Conservation (phyloP, 2,797 vertebrate genomes). For the Trachops cirrhosus region DNA sequence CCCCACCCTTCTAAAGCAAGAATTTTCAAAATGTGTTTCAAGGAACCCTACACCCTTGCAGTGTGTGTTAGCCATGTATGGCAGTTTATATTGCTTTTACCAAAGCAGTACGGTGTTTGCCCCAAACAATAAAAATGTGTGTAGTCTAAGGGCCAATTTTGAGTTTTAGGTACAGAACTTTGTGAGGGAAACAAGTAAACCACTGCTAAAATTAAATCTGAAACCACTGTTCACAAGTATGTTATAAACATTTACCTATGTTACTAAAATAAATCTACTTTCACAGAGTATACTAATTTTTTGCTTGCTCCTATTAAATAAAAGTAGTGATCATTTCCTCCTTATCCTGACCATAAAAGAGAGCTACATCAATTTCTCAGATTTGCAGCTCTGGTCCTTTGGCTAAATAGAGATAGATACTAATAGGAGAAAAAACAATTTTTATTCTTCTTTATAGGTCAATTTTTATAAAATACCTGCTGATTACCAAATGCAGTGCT, state of each 20-base stretch:
- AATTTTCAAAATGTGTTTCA: neutral
- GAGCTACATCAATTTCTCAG: neutral
- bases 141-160: neutral
- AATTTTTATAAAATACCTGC: conserved; percentile 28
- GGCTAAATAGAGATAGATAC: neutral
- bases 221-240: neutral
- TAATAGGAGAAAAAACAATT: neutral
- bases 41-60: neutral
- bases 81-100: neutral
- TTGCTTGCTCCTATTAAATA: neutral
- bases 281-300: neutral
- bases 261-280: neutral
- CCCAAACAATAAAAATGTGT: neutral
- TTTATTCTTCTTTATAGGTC: neutral
- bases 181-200: neutral
- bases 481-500: neutral
- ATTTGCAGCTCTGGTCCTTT: neutral
- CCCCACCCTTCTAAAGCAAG: neutral
- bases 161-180: neutral
- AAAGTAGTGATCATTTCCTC: neutral
- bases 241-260: conserved; percentile 5
- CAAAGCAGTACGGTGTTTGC: neutral
- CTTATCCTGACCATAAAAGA: neutral
- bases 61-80: neutral
- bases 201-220: conserved; percentile 26